Percentiles rank a stretch among this genome's conserved stretches.
Conservation (phyloP, 2,888 invertebrate genomes). For the Clanis bilineata region DNA sequence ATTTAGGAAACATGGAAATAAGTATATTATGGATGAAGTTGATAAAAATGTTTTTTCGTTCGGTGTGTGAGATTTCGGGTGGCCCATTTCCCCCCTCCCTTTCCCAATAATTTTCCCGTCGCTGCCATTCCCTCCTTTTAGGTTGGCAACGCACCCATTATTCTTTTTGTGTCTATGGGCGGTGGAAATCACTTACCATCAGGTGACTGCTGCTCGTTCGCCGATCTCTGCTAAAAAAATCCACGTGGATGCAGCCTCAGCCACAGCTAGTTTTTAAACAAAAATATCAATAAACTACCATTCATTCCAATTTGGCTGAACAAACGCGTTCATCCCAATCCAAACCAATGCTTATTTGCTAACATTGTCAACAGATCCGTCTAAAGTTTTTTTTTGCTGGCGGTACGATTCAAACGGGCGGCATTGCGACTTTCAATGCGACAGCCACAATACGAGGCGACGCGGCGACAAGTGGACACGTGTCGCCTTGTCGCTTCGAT, state of each 20-base stretch:
- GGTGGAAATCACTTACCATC: not conserved
- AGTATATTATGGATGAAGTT: no score
- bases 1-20: no score
- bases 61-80: no score
- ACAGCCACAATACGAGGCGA: constrained; percentile 64
- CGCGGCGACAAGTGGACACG: constrained; percentile 47
- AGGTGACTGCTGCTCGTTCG: not conserved
- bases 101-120: no score
- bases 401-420: constrained; percentile 47
- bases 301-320: not conserved
- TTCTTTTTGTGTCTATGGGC: not conserved
- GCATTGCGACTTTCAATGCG: constrained; percentile 55
- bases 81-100: no score
- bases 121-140: no score
- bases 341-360: constrained; percentile 18
- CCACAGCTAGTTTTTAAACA: no score
- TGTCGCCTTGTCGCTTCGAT: constrained; percentile 23
- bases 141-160: no score
- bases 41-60: no score
- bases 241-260: no score
- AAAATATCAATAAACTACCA: not conserved
- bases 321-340: not conserved
- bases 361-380: constrained; percentile 15
- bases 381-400: constrained; percentile 18
- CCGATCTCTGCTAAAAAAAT: not conserved